phyloP scores from a whole-genome alignment of 2,888 invertebrate genomes.

The Strigamia transsilvanica region DNA sequence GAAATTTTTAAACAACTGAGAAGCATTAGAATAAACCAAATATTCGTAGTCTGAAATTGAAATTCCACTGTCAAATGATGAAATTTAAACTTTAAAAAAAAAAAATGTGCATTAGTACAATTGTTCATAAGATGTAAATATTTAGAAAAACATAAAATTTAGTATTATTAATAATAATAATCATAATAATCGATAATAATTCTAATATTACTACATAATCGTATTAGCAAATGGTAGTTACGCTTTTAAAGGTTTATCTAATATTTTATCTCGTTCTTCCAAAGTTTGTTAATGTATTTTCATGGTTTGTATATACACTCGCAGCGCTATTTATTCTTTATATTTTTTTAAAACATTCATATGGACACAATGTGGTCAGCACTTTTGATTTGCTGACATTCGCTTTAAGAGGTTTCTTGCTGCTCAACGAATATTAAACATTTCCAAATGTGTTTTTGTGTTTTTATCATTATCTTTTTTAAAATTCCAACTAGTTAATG shows the following conservation, averaged over 20 bases:
- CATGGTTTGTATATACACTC: constrained; percentile 12
- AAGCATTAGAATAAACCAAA: not conserved
- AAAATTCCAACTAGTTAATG: not conserved
- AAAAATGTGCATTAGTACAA: not conserved
- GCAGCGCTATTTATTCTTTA: constrained; percentile 37
- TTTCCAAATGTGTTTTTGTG: not conserved
- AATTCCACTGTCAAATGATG: constrained; percentile 14
- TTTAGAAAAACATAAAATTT: constrained; percentile 15
- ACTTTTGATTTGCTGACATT: not conserved
- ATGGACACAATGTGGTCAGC: not conserved
- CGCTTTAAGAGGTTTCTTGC: not conserved
- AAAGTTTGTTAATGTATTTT: constrained; percentile 44
- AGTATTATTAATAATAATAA: constrained; percentile 9
- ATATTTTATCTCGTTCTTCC: constrained; percentile 45
- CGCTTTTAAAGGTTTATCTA: constrained; percentile 41
- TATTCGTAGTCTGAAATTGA: constrained; percentile 27
- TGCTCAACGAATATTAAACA: not conserved
- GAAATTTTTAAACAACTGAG: not conserved
- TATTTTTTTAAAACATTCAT: constrained; percentile 24
- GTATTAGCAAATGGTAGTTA: constrained; percentile 32
- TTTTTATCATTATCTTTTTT: not conserved
- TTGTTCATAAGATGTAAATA: constrained; percentile 33
- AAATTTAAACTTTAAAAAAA: not conserved
- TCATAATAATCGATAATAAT: constrained; percentile 25
- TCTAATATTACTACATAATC: constrained; percentile 3